Evolutionary conservation across 2,113 vertebrate species (phyloP).

Genomic region (Tor tambroides): DNA sequence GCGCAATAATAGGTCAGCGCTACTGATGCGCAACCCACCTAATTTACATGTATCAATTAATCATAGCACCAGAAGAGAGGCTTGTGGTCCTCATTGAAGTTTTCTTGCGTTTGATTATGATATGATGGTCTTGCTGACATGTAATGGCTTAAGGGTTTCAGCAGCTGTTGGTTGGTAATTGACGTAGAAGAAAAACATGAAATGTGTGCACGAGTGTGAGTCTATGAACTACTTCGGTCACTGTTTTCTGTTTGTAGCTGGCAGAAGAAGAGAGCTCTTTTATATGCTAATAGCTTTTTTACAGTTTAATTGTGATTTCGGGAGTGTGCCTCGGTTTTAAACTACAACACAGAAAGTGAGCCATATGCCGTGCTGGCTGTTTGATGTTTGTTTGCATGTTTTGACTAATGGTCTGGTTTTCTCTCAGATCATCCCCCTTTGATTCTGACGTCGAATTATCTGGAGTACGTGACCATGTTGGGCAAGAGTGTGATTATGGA

Average conservation of each 20-base stretch:
- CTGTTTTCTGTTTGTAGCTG: conserved; percentile 21
- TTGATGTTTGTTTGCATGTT: conserved; percentile 30
- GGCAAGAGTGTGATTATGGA: conserved; percentile 78
- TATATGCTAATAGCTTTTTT: conserved; percentile 55
- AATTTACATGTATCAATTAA: neutral
- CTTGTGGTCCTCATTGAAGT: conserved; percentile 1
- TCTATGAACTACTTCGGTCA: neutral
- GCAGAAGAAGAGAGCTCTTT: conserved; percentile 36
- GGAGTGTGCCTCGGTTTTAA: conserved; percentile 7
- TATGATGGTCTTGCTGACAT: conserved; percentile 16
- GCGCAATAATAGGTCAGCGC: neutral
- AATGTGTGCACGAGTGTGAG: neutral
- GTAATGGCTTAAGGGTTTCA: conserved; percentile 14
- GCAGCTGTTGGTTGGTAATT: conserved; percentile 38
- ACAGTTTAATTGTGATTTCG: conserved; percentile 45
- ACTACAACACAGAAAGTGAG: conserved; percentile 10
- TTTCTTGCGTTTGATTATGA: conserved; percentile 40
- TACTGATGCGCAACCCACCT: neutral
- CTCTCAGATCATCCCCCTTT: conserved; percentile 83
- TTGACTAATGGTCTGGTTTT: conserved; percentile 37
- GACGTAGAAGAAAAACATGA: conserved; percentile 24
- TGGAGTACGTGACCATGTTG: conserved; percentile 78
- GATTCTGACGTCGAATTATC: conserved; percentile 82
- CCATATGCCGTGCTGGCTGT: conserved; percentile 3
- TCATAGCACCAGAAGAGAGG: neutral